phyloP scores from a whole-genome alignment of 2,113 vertebrate species.

The Thamnaconus septentrionalis region DNA sequence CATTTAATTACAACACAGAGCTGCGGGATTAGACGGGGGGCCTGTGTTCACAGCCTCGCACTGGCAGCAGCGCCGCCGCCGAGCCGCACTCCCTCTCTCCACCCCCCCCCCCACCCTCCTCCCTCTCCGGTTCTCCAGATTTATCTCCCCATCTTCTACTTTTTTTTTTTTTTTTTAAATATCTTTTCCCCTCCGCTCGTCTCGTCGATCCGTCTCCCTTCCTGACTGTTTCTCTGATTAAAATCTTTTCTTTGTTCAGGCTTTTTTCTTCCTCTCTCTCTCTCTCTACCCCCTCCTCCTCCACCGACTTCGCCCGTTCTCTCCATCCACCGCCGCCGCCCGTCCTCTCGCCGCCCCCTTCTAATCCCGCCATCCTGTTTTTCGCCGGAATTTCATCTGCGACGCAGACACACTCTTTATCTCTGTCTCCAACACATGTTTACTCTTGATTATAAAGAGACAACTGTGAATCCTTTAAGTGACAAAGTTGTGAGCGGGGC shows the following conservation, averaged over 20 bases:
- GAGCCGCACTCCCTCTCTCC: conserved; percentile 39
- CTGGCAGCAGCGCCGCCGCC: conserved; percentile 51
- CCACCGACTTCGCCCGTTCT: no score
- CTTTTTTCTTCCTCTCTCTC: conserved; percentile 56
- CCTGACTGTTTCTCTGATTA: conserved; percentile 67
- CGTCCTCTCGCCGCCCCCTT: conserved; percentile 40
- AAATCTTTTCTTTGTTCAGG: conserved; percentile 67
- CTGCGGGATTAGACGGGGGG: conserved; percentile 76
- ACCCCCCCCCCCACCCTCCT: conserved; percentile 47
- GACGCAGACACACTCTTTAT: conserved; percentile 73
- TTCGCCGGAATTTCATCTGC: conserved; percentile 68
- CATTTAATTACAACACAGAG: conserved; percentile 77
- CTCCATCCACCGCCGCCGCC: no score
- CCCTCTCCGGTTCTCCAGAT: conserved; percentile 62
- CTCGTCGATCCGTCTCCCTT: conserved; percentile 46
- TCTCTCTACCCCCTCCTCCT: conserved; percentile 34
- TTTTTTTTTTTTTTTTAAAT: conserved; percentile 69
- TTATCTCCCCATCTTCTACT: conserved; percentile 60
- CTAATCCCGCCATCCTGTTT: conserved; percentile 71
- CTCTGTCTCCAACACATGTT: conserved; percentile 73
- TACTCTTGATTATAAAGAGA: conserved; percentile 76
- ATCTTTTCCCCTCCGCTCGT: conserved; percentile 57
- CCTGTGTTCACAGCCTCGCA: conserved; percentile 78
- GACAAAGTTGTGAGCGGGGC: conserved; percentile 73
- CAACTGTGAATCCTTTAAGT: conserved; percentile 77